phyloP scores from a whole-genome alignment of 2,113 vertebrate genomes.

The Ictidomys tridecemlineatus region DNA sequence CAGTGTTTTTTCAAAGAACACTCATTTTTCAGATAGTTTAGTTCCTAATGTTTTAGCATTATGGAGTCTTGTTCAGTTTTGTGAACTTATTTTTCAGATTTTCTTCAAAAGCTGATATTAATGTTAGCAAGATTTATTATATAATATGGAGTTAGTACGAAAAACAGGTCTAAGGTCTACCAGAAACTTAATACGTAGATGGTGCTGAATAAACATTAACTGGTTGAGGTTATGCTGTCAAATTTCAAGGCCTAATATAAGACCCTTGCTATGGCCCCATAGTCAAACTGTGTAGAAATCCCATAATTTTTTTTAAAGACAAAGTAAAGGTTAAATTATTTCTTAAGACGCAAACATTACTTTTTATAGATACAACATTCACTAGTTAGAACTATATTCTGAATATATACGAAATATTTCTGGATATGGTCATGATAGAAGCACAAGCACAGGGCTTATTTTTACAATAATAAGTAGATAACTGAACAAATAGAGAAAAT shows the following conservation, averaged over 20 bases:
- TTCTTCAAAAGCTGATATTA: background rate
- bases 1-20: background rate
- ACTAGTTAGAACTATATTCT: background rate
- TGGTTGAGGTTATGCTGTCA: background rate
- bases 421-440: background rate
- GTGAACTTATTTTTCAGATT: constrained; percentile 12
- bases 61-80: background rate
- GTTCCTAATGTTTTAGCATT: background rate
- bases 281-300: background rate
- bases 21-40: background rate
- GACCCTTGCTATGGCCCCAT: too few relatives aligned
- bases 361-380: background rate
- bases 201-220: background rate
- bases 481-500: background rate
- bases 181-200: background rate
- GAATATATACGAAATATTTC: background rate
- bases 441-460: background rate
- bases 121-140: background rate
- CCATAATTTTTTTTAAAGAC: background rate
- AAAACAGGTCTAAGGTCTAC: constrained; percentile 26
- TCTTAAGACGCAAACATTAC: background rate
- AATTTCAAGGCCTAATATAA: background rate
- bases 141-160: background rate
- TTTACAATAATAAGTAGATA: background rate
- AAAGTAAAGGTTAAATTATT: constrained; percentile 9